Base-by-base conservation (phyloP, 1,140 invertebrate genomes). In the Triops longicaudatus region DNA sequence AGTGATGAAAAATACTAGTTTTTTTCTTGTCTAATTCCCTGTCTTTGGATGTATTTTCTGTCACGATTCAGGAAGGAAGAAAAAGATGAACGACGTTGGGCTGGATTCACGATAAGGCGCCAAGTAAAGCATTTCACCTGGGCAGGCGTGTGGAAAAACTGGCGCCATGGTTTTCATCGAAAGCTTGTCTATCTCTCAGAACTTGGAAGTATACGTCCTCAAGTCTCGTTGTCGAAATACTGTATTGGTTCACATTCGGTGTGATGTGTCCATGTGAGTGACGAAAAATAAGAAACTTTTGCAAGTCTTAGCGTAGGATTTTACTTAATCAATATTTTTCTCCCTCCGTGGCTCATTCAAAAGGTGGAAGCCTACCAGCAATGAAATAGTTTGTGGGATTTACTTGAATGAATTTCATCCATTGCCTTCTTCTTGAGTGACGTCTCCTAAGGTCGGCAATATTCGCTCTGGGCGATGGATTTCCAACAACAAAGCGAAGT, bases 61-160 rank as follows among this genome's bases (percentile, higher is more conserved):
- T 63, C 50, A 63, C 22, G 50, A 63, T 22, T 22, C 14, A 22
- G 50, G 22, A 63, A 63, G 31, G 31, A 63, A 63, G 50, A 63
- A 63, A 63, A 63, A 63, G 50, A 63, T 0, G 50, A 63, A 63
- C 50, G n/a, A 22, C 14, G 50, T 63, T 63, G 50, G 50, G 50
- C 50, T 63, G n/a, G 50, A 63, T 63, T 4, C 22, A 22, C 22
- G 14, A 63, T 63, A n/a, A 63, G 22, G 50, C 50, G 50, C 50
- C 50, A 63, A 63, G 50, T 63, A 63, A 63, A 63, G 50, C 50
- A 63, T 63, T 63, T 63, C 50, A 63, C 50, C 50, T 63, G 50
- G 50, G 22, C 50, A 63, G 31, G 50, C 50, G 50, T 63, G 50
- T 22, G 50, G 50, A 63, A 63, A 63, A 63, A 63, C 50, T 63